Evolutionary conservation across 2,888 invertebrate species (phyloP).

Genomic region (Epistrophe eligans): DNA sequence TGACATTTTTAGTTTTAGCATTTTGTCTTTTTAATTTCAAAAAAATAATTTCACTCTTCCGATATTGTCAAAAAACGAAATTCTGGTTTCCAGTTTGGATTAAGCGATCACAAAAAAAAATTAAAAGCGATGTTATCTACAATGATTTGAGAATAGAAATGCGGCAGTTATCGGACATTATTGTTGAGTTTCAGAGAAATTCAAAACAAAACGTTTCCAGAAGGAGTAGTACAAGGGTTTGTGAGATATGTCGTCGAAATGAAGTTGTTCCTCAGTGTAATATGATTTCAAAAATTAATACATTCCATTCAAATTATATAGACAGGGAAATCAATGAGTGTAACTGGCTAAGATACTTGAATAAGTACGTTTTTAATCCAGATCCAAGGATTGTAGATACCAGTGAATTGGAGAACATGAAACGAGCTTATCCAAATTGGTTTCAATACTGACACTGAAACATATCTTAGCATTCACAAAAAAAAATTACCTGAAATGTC

Average conservation of each 20-base stretch:
- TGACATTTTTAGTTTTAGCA: slow-evolving; percentile 26
- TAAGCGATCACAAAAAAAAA: not conserved
- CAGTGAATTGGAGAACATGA: slow-evolving; percentile 45
- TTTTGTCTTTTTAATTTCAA: slow-evolving; percentile 50
- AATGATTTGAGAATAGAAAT: slow-evolving; percentile 54
- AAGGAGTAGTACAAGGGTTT: not conserved
- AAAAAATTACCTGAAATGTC: too few relatives aligned
- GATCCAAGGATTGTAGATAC: slow-evolving; percentile 61
- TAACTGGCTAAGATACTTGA: slow-evolving; percentile 56
- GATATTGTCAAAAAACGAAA: slow-evolving; percentile 19
- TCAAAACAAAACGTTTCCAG: slow-evolving; percentile 10
- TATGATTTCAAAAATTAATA: not conserved
- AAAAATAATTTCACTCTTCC: slow-evolving; percentile 12
- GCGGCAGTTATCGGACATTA: slow-evolving; percentile 42
- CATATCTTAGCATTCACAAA: not conserved
- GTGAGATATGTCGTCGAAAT: not conserved
- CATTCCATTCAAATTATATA: not conserved
- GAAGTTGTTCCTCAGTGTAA: not conserved
- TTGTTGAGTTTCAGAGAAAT: slow-evolving; percentile 45
- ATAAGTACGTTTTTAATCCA: slow-evolving; percentile 58
- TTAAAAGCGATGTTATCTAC: slow-evolving; percentile 18
- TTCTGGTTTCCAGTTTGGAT: slow-evolving; percentile 8
- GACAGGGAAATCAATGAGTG: slow-evolving; percentile 33
- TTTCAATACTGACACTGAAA: not conserved
- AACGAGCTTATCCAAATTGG: slow-evolving; percentile 45